These are phyloP conservation scores for Dissostichus mawsoni DNA, from an alignment of 2,113 vertebrate genomes.

Conservation along the genomic window DNA sequence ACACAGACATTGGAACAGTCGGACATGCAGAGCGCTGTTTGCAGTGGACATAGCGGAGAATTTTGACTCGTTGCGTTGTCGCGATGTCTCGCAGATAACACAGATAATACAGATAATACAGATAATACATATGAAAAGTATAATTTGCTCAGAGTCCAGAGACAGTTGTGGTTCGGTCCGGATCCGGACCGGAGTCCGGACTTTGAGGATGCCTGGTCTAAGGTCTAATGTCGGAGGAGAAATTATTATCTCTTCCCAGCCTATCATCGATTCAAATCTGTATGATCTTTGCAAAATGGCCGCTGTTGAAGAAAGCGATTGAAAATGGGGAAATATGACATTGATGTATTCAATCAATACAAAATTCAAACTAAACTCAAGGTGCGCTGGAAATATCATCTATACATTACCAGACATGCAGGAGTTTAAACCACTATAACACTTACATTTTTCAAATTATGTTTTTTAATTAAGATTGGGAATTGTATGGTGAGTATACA, in stretches of 20 bases:
- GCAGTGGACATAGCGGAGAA: too few relatives aligned
- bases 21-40: too few relatives aligned
- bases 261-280: slow-evolving; percentile 7
- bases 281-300: slow-evolving; percentile 24
- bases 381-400: background rate
- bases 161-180: too few relatives aligned
- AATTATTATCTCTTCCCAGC: slow-evolving; percentile 11
- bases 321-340: slow-evolving; percentile 19
- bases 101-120: too few relatives aligned
- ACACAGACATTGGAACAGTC: too few relatives aligned
- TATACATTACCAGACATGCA: background rate
- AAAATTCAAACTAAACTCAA: slow-evolving; percentile 4
- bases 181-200: too few relatives aligned
- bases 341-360: slow-evolving; percentile 34
- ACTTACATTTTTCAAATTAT: background rate
- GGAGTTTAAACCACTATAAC: background rate
- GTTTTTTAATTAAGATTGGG: background rate
- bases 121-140: too few relatives aligned
- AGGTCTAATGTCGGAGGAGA: background rate
- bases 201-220: too few relatives aligned
- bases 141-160: too few relatives aligned
- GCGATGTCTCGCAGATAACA: too few relatives aligned
- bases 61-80: too few relatives aligned
- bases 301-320: background rate
- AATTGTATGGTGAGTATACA: slow-evolving; percentile 33